Percentiles rank a stretch among this genome's conserved stretches.
phyloP scores from a whole-genome alignment of 2,797 vertebrate genomes.

The Myotis planiceps region DNA sequence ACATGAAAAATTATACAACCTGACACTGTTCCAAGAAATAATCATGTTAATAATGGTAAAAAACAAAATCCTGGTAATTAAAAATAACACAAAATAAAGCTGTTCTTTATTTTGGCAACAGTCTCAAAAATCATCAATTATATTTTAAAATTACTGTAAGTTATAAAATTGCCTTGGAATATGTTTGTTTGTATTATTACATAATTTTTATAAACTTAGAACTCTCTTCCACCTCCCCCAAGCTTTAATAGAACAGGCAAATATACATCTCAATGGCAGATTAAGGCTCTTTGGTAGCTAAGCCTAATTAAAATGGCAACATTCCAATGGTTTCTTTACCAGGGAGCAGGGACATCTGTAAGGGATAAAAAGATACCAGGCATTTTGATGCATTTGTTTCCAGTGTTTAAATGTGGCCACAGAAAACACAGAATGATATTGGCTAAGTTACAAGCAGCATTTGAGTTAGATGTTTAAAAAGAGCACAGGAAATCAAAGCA shows the following conservation, averaged over 20 bases:
- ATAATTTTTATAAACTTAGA: constrained; percentile 69
- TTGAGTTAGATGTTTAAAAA: constrained; percentile 1
- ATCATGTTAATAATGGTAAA: constrained; percentile 52
- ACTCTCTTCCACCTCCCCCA: background rate
- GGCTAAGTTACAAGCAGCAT: constrained; percentile 20
- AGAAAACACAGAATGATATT: constrained; percentile 53
- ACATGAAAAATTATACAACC: constrained; percentile 31
- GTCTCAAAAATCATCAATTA: constrained; percentile 53
- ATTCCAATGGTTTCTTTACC: constrained; percentile 74
- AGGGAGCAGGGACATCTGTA: constrained; percentile 69
- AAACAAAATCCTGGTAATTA: constrained; percentile 48
- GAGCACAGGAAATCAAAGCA: background rate
- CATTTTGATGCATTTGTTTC: constrained; percentile 65
- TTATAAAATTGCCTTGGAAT: constrained; percentile 52
- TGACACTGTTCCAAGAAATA: constrained; percentile 38
- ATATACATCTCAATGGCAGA: constrained; percentile 72
- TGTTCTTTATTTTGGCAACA: constrained; percentile 59
- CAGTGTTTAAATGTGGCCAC: constrained; percentile 52
- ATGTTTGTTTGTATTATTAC: constrained; percentile 59
- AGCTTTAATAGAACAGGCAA: constrained; percentile 75
- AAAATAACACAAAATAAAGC: constrained; percentile 59
- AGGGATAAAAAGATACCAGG: constrained; percentile 69
- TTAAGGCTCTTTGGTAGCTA: constrained; percentile 69
- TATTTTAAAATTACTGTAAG: constrained; percentile 65
- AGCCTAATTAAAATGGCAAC: constrained; percentile 82